Evolutionary conservation across 2,888 invertebrate species (phyloP).

Genomic region (Drosophila pseudotalamancana): DNA sequence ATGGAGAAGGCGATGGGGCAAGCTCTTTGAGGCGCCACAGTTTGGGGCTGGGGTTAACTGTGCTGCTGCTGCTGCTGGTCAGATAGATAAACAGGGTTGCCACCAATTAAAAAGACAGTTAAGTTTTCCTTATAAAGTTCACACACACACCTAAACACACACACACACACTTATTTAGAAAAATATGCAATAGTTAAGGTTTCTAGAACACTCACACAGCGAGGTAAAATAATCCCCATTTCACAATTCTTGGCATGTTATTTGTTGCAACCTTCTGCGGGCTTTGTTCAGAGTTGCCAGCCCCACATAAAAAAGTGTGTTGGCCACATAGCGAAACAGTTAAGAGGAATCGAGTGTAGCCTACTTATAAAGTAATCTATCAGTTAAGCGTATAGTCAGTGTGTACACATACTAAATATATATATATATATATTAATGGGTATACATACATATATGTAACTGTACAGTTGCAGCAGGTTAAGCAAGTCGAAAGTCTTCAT

Average conservation of each 20-base stretch:
- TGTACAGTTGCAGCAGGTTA: constrained; percentile 32
- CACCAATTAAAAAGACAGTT: constrained; percentile 25
- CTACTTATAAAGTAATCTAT: constrained; percentile 42
- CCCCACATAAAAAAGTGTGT: constrained; percentile 3
- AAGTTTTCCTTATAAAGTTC: constrained; percentile 48
- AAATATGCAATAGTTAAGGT: constrained; percentile 65
- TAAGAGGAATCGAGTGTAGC: constrained; percentile 4
- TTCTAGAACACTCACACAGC: constrained; percentile 56
- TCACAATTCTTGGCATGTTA: constrained; percentile 28
- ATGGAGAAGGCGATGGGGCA: constrained; percentile 66
- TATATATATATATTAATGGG: constrained; percentile 16
- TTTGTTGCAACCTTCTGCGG: constrained; percentile 56
- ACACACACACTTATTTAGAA: constrained; percentile 19
- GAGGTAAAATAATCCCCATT: constrained; percentile 18
- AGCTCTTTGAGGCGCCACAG: constrained; percentile 33
- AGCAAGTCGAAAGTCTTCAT: constrained; percentile 37
- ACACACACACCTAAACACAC: constrained; percentile 26
- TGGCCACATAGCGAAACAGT: neutral
- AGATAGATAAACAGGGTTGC: constrained; percentile 67
- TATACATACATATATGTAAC: constrained; percentile 15
- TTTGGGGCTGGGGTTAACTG: constrained; percentile 44
- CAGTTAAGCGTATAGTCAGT: constrained; percentile 48
- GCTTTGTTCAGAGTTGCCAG: constrained; percentile 27
- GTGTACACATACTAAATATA: constrained; percentile 38
- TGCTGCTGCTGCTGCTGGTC: constrained; percentile 53